Evolutionary conservation across 2,888 invertebrate species (phyloP), one percentile per base, ranked within the genome.

Genomic region (Oligia latruncula): DNA sequence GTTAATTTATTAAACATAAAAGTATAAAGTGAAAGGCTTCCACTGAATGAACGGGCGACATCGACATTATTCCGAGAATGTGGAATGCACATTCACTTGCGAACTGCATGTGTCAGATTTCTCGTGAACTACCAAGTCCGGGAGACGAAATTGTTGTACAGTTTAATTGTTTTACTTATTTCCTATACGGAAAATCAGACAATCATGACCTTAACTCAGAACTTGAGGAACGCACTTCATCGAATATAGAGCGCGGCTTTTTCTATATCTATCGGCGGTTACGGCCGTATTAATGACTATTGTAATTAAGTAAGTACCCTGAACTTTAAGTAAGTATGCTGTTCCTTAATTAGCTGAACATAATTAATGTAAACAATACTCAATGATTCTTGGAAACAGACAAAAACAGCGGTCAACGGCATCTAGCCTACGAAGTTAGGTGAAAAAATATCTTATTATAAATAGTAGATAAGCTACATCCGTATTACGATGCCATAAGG

Each of bases 1-100:
- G 76, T 86, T 85, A 88, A 90, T 29, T 29, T 29, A 29, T 90
- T 90, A 90, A 86, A 77, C 60, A 55, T 71, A 75, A 29, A 29
- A 74, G 85, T 87, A 87, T 87, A 81, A 87, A 92, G 92, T 91
- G 92, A 92, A 92, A 92, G 92, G 91, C 73, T 86, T 85, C 83
- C 88, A 87, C 81, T 85, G 86, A 88, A 89, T 83, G 82, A 80
- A 81, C 85, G 76, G 81, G 81, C 78, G 85, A 76, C 86, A 85
- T 82, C 81, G 84, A 74, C 85, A 83, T 82, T 84, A 85, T 87
- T 87, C 84, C 71, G 78, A 84, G 91, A 89, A 90, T 89, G 88
- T 86, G 91, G 90, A 89, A 90, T 87, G 79, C 80, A 84, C 87
- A 81, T 86, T 87, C 87, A 87, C 87, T 84, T 72, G 83, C 9